These are phyloP conservation scores for Porites cylindrica DNA, from an alignment of 92 coral and sea anemone species.

Conservation along the genomic window DNA sequence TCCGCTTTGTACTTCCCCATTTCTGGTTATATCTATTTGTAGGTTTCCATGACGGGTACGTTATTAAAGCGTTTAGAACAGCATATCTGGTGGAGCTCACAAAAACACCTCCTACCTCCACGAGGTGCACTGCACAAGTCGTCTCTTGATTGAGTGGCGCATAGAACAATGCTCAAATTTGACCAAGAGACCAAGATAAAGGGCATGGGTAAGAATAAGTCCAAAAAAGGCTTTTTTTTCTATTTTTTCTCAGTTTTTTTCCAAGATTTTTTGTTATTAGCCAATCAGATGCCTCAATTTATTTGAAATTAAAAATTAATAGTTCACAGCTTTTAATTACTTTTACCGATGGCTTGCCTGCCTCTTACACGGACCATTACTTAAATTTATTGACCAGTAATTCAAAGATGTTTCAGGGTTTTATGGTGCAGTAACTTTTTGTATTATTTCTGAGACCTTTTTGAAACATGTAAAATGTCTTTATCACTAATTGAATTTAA, in stretches of 20 bases:
- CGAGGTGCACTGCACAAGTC: no score
- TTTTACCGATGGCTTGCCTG: no score
- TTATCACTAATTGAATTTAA: conserved; percentile 6
- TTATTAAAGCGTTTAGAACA: no score
- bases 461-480: conserved; percentile 9
- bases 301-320: conserved; percentile 4
- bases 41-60: no score
- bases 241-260: neutral
- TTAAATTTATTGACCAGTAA: neutral
- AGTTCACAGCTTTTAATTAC: conserved; percentile 1
- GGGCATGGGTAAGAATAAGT: conserved; percentile 23
- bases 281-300: conserved; percentile 13
- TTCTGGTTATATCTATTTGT: no score
- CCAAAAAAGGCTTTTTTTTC: conserved; percentile 18
- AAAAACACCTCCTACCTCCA: no score
- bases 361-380: no score
- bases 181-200: conserved; percentile 8
- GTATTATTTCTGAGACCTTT: conserved; percentile 6
- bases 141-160: neutral
- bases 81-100: no score
- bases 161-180: neutral
- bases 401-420: conserved; percentile 9
- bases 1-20: no score
- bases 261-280: neutral
- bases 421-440: conserved; percentile 9